phyloP scores from a whole-genome alignment of 1,140 invertebrate species.

The Agrilus planipennis region DNA sequence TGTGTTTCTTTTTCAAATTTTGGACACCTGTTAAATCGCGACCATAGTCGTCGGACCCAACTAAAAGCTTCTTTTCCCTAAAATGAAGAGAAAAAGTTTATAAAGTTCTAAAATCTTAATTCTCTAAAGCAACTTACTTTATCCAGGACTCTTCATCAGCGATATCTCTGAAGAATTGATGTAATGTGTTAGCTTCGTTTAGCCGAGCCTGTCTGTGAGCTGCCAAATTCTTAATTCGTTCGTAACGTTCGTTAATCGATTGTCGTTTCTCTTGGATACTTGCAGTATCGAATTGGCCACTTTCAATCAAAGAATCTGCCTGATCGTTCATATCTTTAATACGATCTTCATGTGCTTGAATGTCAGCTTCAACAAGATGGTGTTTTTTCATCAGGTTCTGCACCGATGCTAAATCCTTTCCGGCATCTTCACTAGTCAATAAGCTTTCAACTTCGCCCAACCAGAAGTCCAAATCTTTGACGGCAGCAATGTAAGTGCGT shows the following conservation, averaged over 20 bases:
- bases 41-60: constrained; percentile 96
- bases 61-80: constrained; percentile 93
- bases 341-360: constrained; percentile 89
- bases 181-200: constrained; percentile 91
- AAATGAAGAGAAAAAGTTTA: constrained; percentile 11
- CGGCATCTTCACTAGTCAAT: constrained; percentile 91
- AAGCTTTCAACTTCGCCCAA: constrained; percentile 97
- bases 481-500: constrained; percentile 96
- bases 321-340: constrained; percentile 91
- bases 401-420: constrained; percentile 97
- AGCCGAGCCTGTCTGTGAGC: constrained; percentile 80
- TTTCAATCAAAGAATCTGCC: constrained; percentile 87
- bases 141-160: constrained; percentile 99
- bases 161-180: constrained; percentile 99
- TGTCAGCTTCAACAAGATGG: constrained; percentile 94
- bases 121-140: constrained; percentile 55
- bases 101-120: constrained; percentile 5
- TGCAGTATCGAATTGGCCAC: constrained; percentile 87
- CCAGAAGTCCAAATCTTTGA: constrained; percentile 99
- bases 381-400: constrained; percentile 99
- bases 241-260: constrained; percentile 89
- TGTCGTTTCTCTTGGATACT: constrained; percentile 87
- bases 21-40: constrained; percentile 96
- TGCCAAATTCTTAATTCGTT: constrained; percentile 85
- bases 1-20: constrained; percentile 97